Conservation (phyloP, 2,797 vertebrate species). For the Euthynnus affinis region DNA sequence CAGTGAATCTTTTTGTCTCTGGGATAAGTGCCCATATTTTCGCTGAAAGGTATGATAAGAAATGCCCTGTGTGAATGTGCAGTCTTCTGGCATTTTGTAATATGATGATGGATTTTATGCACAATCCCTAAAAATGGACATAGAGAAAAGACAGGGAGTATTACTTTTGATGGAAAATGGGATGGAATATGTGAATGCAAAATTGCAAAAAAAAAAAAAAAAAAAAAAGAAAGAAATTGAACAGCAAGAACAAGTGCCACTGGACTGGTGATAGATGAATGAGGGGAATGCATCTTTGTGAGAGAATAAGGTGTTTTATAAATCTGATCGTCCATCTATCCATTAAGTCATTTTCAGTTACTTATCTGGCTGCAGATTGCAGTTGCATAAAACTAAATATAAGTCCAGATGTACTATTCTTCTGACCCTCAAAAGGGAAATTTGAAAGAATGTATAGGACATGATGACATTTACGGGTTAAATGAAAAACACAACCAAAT, state of each 20-base stretch:
- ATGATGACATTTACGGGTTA: neutral
- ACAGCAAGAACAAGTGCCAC: slow-evolving; percentile 15
- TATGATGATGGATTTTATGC: slow-evolving; percentile 46
- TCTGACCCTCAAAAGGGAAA: neutral
- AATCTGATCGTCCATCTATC: neutral
- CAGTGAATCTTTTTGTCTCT: slow-evolving; percentile 53
- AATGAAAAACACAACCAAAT: neutral
- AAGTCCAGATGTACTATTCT: neutral
- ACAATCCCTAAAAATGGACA: slow-evolving; percentile 16
- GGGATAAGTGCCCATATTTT: slow-evolving; percentile 42
- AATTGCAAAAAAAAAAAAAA: neutral
- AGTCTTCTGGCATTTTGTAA: slow-evolving; percentile 26
- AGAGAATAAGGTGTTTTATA: slow-evolving; percentile 16
- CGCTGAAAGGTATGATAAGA: slow-evolving; percentile 36
- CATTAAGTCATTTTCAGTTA: slow-evolving; percentile 3
- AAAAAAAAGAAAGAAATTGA: slow-evolving; percentile 2
- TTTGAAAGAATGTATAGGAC: neutral
- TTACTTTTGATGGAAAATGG: slow-evolving; percentile 39
- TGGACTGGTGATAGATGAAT: neutral
- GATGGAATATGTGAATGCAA: slow-evolving; percentile 36
- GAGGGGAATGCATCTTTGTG: slow-evolving; percentile 2
- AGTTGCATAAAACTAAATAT: neutral
- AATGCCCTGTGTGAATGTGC: slow-evolving; percentile 39
- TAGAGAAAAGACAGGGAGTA: slow-evolving; percentile 19
- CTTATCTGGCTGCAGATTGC: neutral